These are phyloP conservation scores for Dolichomitus sp. DNA, from an alignment of 2,888 invertebrate species.

Conservation along the genomic window DNA sequence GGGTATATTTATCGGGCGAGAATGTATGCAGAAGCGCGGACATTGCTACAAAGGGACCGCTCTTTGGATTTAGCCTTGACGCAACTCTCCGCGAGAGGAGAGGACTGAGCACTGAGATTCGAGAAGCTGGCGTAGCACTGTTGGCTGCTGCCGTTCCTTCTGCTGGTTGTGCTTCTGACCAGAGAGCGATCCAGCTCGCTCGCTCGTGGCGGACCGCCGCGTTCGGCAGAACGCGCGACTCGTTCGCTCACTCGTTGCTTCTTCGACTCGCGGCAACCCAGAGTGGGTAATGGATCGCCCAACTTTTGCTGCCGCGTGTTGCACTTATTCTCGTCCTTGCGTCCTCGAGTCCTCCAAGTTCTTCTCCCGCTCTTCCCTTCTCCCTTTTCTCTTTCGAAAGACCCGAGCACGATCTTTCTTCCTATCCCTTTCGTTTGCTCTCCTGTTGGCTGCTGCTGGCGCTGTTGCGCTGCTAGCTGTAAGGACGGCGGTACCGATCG, in stretches of 20 bases:
- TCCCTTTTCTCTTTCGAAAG: constrained; percentile 50
- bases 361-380: constrained; percentile 67
- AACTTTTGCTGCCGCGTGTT: constrained; percentile 72
- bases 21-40: constrained; percentile 86
- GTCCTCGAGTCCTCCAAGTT: constrained; percentile 42
- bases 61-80: constrained; percentile 84
- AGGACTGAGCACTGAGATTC: constrained; percentile 58
- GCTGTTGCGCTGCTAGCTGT: constrained; percentile 16
- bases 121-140: constrained; percentile 35
- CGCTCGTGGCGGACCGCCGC: constrained; percentile 59
- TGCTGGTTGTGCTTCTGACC: constrained; percentile 41
- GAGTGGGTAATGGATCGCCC: constrained; percentile 78
- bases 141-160: constrained; percentile 38
- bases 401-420: constrained; percentile 51
- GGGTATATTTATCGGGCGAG: constrained; percentile 86
- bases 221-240: constrained; percentile 60
- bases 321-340: constrained; percentile 68
- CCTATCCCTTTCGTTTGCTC: constrained; percentile 47
- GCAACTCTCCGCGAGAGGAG: constrained; percentile 74
- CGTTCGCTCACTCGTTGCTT: constrained; percentile 49
- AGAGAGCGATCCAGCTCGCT: constrained; percentile 11
- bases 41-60: constrained; percentile 85
- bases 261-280: constrained; percentile 43
- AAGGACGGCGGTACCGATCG: constrained; percentile 58
- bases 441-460: constrained; percentile 33